These are phyloP conservation scores for Notodonta ziczac DNA, from an alignment of 2,888 invertebrate species.

Conservation along the genomic window DNA sequence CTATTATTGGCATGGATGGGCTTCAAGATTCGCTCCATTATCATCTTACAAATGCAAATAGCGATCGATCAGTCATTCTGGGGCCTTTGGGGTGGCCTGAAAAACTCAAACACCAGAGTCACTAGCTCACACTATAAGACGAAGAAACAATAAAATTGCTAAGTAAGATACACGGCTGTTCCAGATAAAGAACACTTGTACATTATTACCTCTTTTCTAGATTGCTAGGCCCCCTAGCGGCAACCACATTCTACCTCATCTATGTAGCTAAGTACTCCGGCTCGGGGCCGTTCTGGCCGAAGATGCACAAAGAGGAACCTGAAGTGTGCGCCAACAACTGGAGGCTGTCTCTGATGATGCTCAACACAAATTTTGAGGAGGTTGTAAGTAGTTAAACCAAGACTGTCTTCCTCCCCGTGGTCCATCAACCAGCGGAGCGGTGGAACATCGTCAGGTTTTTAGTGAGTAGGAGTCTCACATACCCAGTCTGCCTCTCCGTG, in stretches of 20 bases:
- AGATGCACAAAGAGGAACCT: constrained; percentile 18
- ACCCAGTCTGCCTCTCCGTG: too few species aligned
- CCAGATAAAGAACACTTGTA: not conserved
- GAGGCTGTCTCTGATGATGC: constrained; percentile 49
- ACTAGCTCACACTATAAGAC: too few species aligned
- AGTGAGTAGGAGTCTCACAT: too few species aligned
- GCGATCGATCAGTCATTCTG: too few species aligned
- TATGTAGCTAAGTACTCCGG: constrained; percentile 21
- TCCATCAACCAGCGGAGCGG: too few species aligned
- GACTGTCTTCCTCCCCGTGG: too few species aligned
- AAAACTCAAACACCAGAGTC: not conserved
- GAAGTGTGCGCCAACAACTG: constrained; percentile 40
- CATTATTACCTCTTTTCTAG: constrained; percentile 21
- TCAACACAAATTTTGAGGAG: constrained; percentile 35
- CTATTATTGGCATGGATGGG: too few species aligned
- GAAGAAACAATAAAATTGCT: not conserved
- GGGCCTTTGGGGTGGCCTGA: too few species aligned
- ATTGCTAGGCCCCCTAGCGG: constrained; percentile 35
- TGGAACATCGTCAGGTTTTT: too few species aligned
- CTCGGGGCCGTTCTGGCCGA: constrained; percentile 43
- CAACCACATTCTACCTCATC: constrained; percentile 30
- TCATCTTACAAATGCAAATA: too few species aligned
- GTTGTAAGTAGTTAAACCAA: constrained; percentile 18
- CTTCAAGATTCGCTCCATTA: too few species aligned
- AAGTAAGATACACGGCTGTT: not conserved